These are phyloP conservation scores for Lineus longissimus DNA, from an alignment of 1,140 invertebrate genomes.

Conservation along the genomic window DNA sequence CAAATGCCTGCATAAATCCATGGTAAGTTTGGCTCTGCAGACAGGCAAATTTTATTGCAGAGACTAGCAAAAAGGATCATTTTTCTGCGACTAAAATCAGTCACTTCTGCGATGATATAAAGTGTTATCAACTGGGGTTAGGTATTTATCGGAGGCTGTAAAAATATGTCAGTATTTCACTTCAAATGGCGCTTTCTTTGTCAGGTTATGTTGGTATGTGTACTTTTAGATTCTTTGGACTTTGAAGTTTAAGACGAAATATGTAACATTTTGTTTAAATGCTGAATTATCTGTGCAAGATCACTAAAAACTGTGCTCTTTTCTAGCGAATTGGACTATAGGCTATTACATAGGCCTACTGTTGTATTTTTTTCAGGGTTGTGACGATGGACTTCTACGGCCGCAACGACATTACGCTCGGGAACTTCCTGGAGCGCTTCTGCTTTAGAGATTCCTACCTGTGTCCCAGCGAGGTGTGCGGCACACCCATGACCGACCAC, in stretches of 20 bases:
- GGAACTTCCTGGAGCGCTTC: conserved; percentile 87
- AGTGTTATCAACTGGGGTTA: neutral
- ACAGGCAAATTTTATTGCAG: neutral
- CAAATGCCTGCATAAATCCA: conserved; percentile 83
- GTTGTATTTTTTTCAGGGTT: conserved; percentile 59
- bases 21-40: conserved; percentile 60
- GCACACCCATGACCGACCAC: conserved; percentile 82
- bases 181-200: too few species aligned
- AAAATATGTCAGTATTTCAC: too few species aligned
- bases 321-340: too few species aligned
- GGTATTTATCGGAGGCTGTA: too few species aligned
- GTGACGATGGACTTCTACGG: conserved; percentile 94
- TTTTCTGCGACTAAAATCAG: neutral
- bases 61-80: neutral
- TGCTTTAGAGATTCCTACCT: conserved; percentile 76
- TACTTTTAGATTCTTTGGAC: too few species aligned
- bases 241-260: too few species aligned
- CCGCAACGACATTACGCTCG: conserved; percentile 88
- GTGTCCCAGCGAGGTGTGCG: conserved; percentile 77
- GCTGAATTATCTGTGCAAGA: too few species aligned
- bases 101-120: neutral
- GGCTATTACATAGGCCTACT: too few species aligned
- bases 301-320: too few species aligned
- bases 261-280: neutral
- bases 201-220: too few species aligned